These are phyloP conservation scores for Onychomys leucogaster DNA, from an alignment of 2,797 vertebrate genomes.

Conservation along the genomic window DNA sequence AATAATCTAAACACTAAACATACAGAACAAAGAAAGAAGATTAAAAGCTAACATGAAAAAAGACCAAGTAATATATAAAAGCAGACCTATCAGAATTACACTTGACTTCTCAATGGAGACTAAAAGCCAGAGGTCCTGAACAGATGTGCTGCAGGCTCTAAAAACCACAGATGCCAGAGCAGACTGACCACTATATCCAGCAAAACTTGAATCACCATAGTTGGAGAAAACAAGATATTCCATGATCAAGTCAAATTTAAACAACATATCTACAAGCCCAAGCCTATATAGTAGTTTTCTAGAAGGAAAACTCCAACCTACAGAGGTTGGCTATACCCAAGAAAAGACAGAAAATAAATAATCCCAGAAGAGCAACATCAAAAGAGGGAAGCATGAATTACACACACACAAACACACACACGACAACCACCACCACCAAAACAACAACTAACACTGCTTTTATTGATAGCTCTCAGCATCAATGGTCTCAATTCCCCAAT, in stretches of 20 bases:
- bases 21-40: background rate
- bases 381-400: background rate
- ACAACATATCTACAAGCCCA: background rate
- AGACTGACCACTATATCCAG: background rate
- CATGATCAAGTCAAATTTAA: background rate
- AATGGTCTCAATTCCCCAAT: background rate
- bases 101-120: background rate
- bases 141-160: background rate
- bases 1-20: background rate
- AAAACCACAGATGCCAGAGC: background rate
- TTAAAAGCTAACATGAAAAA: background rate
- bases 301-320: background rate
- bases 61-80: background rate
- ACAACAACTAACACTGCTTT: no score
- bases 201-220: background rate
- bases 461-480: no score
- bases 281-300: background rate
- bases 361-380: background rate
- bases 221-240: background rate
- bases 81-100: background rate
- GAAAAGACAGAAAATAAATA: background rate
- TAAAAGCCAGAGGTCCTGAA: background rate
- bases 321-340: background rate
- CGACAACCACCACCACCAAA: no score
- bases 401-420: background rate